These are phyloP conservation scores for Equus przewalskii DNA, from an alignment of 2,113 vertebrate species.

Conservation along the genomic window DNA sequence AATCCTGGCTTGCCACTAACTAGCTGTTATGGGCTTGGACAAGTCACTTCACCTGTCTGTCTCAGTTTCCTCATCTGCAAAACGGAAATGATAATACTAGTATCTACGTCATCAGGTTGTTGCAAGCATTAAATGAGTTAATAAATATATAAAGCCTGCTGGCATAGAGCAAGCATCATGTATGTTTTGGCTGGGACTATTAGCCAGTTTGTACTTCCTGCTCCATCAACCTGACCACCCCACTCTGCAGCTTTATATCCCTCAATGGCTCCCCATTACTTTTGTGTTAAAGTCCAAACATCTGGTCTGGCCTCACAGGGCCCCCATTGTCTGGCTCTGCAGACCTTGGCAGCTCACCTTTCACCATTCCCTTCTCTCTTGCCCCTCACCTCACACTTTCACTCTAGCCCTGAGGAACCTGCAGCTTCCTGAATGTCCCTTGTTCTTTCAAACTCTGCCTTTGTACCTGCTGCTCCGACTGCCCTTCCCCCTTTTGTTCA, in stretches of 20 bases:
- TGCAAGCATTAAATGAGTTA: not conserved
- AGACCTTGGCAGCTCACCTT: not conserved
- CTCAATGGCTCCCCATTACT: not conserved
- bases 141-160: not conserved
- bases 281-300: not conserved
- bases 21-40: not conserved
- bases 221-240: not conserved
- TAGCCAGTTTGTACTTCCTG: not conserved
- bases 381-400: not conserved
- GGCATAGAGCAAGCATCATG: not conserved
- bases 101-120: not conserved
- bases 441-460: conserved; percentile 11
- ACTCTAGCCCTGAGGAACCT: not conserved
- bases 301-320: not conserved
- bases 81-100: not conserved
- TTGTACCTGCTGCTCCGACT: not conserved
- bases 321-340: not conserved
- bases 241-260: not conserved
- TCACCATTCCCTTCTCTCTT: not conserved
- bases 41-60: not conserved
- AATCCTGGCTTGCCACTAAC: not conserved
- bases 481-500: conserved; percentile 14
- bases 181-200: not conserved
- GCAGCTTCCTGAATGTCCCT: conserved; percentile 36
- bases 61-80: conserved; percentile 28